A percentile compares a stretch with the other conserved stretches of the same genome.
phyloP scores from a whole-genome alignment of 2,888 invertebrate species.

The Ochropleura plecta region DNA sequence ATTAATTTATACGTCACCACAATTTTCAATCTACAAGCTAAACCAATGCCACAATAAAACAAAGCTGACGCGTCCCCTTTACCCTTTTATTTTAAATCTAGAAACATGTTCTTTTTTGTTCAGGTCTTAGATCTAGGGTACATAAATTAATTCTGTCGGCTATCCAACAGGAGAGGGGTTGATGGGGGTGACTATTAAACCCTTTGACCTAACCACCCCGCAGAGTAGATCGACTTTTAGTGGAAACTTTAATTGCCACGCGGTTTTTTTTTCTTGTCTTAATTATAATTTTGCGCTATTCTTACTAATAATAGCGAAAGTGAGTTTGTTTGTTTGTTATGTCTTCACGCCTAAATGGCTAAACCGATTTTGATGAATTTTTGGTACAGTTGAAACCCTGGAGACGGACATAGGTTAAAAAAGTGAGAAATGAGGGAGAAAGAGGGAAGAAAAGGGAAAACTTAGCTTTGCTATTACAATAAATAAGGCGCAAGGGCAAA shows the following conservation, averaged over 20 bases:
- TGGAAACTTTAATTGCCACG: conserved; percentile 63
- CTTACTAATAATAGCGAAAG: no score
- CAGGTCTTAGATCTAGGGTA: conserved; percentile 61
- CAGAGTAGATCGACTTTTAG: conserved; percentile 53
- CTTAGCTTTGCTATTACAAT: no score
- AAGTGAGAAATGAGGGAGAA: no score
- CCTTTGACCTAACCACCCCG: conserved; percentile 65
- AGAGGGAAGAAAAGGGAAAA: no score
- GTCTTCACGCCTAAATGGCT: no score
- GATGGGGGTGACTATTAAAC: conserved; percentile 63
- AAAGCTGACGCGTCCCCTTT: background rate
- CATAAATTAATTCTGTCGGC: conserved; percentile 70
- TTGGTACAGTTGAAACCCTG: no score
- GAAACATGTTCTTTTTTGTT: conserved; percentile 39
- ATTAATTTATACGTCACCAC: background rate
- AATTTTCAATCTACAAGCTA: conserved; percentile 3
- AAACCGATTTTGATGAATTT: no score
- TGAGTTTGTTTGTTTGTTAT: no score
- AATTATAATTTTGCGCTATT: background rate
- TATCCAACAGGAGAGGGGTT: conserved; percentile 55
- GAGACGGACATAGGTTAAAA: no score
- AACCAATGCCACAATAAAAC: background rate
- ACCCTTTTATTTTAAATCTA: conserved; percentile 39
- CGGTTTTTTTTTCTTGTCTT: conserved; percentile 29
- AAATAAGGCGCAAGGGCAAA: no score